Conservation (phyloP, 2,113 vertebrate genomes). For the Chloebia gouldiae region DNA sequence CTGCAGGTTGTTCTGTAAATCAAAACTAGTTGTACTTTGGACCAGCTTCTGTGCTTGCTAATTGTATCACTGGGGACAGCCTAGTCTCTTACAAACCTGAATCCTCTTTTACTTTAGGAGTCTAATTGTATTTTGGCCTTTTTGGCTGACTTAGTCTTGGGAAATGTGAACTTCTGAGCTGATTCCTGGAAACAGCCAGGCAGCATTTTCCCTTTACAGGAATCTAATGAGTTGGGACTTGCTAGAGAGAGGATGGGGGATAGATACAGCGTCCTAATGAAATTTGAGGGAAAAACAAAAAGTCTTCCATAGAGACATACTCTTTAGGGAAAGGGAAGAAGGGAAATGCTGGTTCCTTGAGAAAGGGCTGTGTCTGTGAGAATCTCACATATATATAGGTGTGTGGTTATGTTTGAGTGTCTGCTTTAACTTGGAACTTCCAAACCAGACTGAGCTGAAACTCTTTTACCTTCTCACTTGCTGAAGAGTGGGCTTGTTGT, state of each 20-base stretch:
- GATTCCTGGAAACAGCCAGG: neutral
- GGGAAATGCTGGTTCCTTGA: rapidly evolving
- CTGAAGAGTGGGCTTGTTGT: neutral
- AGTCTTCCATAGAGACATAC: neutral
- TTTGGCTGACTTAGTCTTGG: neutral
- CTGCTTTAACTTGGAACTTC: neutral
- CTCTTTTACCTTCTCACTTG: neutral
- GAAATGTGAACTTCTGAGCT: neutral
- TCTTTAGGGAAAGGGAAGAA: too few species aligned
- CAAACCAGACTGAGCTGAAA: neutral
- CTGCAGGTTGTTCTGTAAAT: neutral
- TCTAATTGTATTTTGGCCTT: neutral
- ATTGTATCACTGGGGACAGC: neutral
- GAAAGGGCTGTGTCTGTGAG: neutral
- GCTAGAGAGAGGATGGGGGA: neutral
- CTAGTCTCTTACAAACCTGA: neutral
- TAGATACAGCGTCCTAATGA: neutral
- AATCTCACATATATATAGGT: neutral
- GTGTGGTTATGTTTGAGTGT: neutral
- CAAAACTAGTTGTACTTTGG: neutral
- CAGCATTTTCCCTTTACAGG: neutral
- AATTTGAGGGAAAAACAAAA: neutral
- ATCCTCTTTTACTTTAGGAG: neutral
- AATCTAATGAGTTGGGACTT: neutral
- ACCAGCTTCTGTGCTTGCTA: neutral